Percentiles rank a stretch among this genome's conserved stretches.
phyloP scores from a whole-genome alignment of 1,140 invertebrate genomes.

The Micrasema longulum region DNA sequence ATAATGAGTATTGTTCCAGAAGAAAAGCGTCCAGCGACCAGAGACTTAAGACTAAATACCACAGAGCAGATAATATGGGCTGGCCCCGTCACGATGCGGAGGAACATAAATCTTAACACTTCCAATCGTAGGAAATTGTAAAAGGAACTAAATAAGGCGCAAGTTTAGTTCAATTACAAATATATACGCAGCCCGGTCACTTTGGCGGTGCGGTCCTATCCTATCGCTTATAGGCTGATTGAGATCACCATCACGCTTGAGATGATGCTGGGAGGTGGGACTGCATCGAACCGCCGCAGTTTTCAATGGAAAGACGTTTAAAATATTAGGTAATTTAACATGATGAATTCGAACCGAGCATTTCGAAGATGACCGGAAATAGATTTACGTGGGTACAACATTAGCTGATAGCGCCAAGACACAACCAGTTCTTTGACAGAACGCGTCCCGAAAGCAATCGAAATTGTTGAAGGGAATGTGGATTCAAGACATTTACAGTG shows the following conservation, averaged over 20 bases:
- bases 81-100: slow-evolving; percentile 37
- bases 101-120: slow-evolving; percentile 46
- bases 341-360: too few species aligned
- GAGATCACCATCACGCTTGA: slow-evolving; percentile 8
- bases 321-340: too few species aligned
- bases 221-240: slow-evolving; percentile 30
- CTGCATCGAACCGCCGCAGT: too few species aligned
- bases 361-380: too few species aligned
- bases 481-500: too few species aligned
- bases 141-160: slow-evolving; percentile 47
- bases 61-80: slow-evolving; percentile 29
- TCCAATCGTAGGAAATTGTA: slow-evolving; percentile 44
- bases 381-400: too few species aligned
- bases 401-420: too few species aligned
- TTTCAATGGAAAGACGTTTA: too few species aligned
- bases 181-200: slow-evolving; percentile 39
- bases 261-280: slow-evolving; percentile 13
- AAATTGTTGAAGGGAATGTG: too few species aligned
- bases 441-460: too few species aligned
- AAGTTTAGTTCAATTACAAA: slow-evolving; percentile 51
- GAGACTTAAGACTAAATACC: not conserved
- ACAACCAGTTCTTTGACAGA: too few species aligned
- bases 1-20: too few species aligned
- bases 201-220: slow-evolving; percentile 39
- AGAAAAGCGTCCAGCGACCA: slow-evolving; percentile 12